Evolutionary conservation across 1,140 invertebrate species (phyloP).

Genomic region (Pseudobourletiella spinata): DNA sequence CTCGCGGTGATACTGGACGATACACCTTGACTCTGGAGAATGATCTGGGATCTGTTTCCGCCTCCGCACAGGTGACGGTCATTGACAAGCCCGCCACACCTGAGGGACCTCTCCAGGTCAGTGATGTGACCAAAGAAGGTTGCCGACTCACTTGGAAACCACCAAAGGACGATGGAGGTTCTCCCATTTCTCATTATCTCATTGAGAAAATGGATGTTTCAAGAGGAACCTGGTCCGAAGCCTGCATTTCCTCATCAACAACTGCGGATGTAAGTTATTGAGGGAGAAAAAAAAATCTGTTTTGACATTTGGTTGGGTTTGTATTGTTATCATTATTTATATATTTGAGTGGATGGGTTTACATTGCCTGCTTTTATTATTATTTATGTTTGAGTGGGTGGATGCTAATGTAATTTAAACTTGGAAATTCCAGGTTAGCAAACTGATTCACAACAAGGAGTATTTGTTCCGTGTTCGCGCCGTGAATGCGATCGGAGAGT

Average conservation of each 20-base stretch:
- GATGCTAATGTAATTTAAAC: neutral
- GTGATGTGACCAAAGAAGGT: slow-evolving; percentile 79
- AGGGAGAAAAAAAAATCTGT: too few species aligned
- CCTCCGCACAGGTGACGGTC: slow-evolving; percentile 76
- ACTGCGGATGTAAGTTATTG: slow-evolving; percentile 57
- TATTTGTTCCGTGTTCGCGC: slow-evolving; percentile 69
- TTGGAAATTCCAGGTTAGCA: slow-evolving; percentile 47
- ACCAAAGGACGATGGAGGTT: slow-evolving; percentile 70
- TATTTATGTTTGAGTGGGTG: neutral
- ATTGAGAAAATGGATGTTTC: slow-evolving; percentile 95
- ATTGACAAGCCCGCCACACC: slow-evolving; percentile 77
- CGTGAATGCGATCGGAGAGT: slow-evolving; percentile 90
- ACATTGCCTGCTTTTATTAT: too few species aligned
- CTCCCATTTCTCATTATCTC: slow-evolving; percentile 89
- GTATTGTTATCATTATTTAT: too few species aligned
- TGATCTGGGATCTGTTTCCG: slow-evolving; percentile 67
- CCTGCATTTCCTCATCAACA: slow-evolving; percentile 72
- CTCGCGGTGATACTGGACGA: slow-evolving; percentile 68
- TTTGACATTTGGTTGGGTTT: too few species aligned
- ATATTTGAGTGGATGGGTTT: too few species aligned
- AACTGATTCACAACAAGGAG: slow-evolving; percentile 85
- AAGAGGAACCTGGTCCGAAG: slow-evolving; percentile 89
- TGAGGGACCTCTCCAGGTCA: slow-evolving; percentile 74
- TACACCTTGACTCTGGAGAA: slow-evolving; percentile 79
- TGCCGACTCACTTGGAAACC: slow-evolving; percentile 53